Evolutionary conservation across 2,113 vertebrate species (phyloP).

Genomic region (Pollachius pollachius): DNA sequence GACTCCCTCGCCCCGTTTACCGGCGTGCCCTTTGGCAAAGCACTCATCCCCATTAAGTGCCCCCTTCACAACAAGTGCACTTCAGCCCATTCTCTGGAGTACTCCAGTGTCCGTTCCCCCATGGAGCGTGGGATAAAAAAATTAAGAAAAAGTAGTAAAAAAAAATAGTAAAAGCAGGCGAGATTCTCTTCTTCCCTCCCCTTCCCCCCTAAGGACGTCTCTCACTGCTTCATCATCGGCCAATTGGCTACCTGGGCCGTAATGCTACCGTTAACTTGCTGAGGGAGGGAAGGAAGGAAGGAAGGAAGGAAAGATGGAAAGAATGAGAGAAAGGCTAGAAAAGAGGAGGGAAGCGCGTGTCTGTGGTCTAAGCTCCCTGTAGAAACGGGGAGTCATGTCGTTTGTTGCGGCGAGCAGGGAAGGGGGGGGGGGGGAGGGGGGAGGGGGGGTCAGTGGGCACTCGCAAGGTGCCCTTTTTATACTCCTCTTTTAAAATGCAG

Average conservation of each 20-base stretch:
- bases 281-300: constrained; percentile 25
- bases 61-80: constrained; percentile 52
- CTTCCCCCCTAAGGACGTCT: not conserved
- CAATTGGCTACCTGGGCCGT: constrained; percentile 30
- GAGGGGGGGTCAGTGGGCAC: constrained; percentile 39
- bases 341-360: constrained; percentile 59
- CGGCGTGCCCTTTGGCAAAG: constrained; percentile 10
- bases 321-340: constrained; percentile 13
- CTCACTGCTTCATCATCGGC: too few species aligned
- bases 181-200: constrained; percentile 24
- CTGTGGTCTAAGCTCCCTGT: constrained; percentile 7
- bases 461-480: constrained; percentile 68
- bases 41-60: constrained; percentile 4
- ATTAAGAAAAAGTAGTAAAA: constrained; percentile 39
- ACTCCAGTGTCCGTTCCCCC: too few species aligned
- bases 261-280: constrained; percentile 42
- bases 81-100: not conserved
- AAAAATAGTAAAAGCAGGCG: constrained; percentile 27
- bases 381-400: too few species aligned
- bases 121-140: constrained; percentile 7
- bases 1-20: not conserved
- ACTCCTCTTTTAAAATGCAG: constrained; percentile 67
- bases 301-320: constrained; percentile 16
- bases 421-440: not conserved
- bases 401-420: too few species aligned